phyloP scores from a whole-genome alignment of 2,797 vertebrate genomes.

The Myotis myotis region DNA sequence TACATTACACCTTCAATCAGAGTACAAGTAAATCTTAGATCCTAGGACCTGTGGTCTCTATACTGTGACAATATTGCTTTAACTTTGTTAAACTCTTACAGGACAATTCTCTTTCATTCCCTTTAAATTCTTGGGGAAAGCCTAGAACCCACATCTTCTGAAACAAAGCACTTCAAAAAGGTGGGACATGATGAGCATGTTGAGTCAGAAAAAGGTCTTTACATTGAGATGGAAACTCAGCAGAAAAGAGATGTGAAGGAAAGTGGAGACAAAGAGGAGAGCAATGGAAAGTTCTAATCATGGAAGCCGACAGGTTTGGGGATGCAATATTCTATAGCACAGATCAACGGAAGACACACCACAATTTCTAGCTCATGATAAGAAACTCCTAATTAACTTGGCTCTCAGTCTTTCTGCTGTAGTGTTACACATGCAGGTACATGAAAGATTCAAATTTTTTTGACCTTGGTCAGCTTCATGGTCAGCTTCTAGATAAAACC shows the following conservation, averaged over 20 bases:
- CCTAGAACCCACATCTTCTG: background rate
- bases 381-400: background rate
- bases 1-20: background rate
- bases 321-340: background rate
- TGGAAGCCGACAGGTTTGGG: background rate
- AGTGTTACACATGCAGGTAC: background rate
- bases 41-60: background rate
- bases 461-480: slow-evolving; percentile 22
- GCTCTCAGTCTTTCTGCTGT: background rate
- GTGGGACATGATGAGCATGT: background rate
- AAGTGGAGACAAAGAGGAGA: background rate
- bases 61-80: background rate
- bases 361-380: background rate
- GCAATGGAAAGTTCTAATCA: background rate
- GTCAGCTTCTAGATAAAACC: background rate
- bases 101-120: background rate
- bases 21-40: background rate
- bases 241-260: background rate
- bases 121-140: background rate
- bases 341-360: background rate
- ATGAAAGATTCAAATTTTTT: slow-evolving; percentile 48
- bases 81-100: background rate
- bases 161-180: background rate
- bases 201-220: background rate
- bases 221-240: background rate